Evolutionary conservation across 1,140 invertebrate genomes (phyloP), one percentile per base, ranked within the genome.

Genomic region (Colletes gigas): DNA sequence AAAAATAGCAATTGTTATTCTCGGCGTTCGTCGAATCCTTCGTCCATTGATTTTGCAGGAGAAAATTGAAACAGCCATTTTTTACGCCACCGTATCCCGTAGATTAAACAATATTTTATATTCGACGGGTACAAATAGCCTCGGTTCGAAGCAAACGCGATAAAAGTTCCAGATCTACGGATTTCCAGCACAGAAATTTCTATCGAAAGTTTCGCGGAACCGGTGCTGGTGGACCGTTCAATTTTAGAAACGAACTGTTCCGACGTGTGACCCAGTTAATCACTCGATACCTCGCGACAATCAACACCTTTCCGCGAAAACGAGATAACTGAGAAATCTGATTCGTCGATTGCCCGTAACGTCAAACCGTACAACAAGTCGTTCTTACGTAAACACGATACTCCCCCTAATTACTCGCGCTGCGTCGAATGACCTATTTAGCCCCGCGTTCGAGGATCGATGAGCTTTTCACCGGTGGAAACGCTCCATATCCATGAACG

Each of bases 401-500:
- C 63, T 65, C 66, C 19, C 50, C 21, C 50, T 70, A 70, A 70
- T 70, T 70, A 70, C 52, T 44, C 44, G 63, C 15, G 66, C 67
- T 52, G 57, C 57, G 55, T 70, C 67, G 44, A 62, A 47, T 62
- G 75, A 78, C 75, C 75, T 15, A 78, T 78, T 78, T 78, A 60
- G 7, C 21, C 8, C 8, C 75, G 44, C 14, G 67, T 62, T 52
- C 66, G 67, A 50, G 57, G 70, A 78, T 78, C 75, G 75, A 78
- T 78, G 59, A 5, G 17, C 41, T 68, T 68, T 77, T 69, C 75
- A 14, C 30, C 17, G 55, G 57, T 4, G 30, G 14, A 44, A 75
- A 62, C 57, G 66, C 19, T 17, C 55, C 55, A 2, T 78, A 41
- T 70, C 55, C 44, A 39, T 30, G 65, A 15, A 17, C 44, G 2